These are phyloP conservation scores for Centruroides vittatus DNA, from an alignment of 1,140 invertebrate species.

Conservation along the genomic window DNA sequence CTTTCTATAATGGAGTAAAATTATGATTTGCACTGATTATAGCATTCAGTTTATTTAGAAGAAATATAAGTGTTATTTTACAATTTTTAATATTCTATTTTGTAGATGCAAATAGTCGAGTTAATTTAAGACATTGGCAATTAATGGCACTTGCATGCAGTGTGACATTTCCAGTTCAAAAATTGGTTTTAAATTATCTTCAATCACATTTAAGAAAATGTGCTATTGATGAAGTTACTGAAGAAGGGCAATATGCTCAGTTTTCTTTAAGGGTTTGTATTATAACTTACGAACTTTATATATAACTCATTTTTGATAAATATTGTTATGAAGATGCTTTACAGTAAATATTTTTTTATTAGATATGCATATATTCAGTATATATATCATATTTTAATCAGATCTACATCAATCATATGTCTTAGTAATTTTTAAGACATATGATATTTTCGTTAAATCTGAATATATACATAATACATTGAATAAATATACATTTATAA, in stretches of 20 bases:
- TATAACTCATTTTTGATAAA: background rate
- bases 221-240: conserved; percentile 71
- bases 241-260: conserved; percentile 86
- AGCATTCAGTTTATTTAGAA: too few relatives aligned
- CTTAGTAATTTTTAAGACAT: too few relatives aligned
- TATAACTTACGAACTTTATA: background rate
- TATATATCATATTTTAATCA: too few relatives aligned
- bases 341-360: too few relatives aligned
- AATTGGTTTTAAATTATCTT: conserved; percentile 70
- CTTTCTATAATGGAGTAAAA: too few relatives aligned
- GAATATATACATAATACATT: too few relatives aligned
- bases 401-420: too few relatives aligned
- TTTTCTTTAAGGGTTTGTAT: conserved; percentile 70
- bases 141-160: conserved; percentile 74
- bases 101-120: conserved; percentile 73
- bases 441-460: too few relatives aligned
- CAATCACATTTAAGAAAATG: conserved; percentile 78
- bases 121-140: conserved; percentile 83
- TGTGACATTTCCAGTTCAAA: conserved; percentile 68
- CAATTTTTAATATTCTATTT: conserved; percentile 28
- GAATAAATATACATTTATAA: too few relatives aligned
- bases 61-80: too few relatives aligned
- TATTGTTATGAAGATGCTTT: background rate
- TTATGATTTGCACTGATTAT: too few relatives aligned
- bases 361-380: too few relatives aligned